Evolutionary conservation across 2,113 vertebrate genomes (phyloP).

Genomic region (Actenoides hombroni): DNA sequence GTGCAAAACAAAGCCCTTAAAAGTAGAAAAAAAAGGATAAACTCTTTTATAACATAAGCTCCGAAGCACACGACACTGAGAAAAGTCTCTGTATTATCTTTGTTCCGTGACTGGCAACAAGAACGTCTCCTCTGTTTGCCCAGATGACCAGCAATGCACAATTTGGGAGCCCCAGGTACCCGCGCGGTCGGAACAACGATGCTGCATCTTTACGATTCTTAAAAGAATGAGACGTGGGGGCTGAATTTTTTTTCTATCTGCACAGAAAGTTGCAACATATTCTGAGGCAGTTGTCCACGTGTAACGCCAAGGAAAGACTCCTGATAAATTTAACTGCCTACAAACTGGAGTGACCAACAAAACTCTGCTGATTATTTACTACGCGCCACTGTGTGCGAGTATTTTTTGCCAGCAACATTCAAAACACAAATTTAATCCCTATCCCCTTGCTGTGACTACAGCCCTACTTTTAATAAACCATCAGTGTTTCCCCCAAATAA

Average conservation of each 20-base stretch:
- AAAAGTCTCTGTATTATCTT: neutral
- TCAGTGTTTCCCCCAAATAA: neutral
- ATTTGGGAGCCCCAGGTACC: neutral
- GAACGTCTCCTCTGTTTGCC: neutral
- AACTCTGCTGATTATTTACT: neutral
- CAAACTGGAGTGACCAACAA: neutral
- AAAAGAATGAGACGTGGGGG: neutral
- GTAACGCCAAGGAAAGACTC: neutral
- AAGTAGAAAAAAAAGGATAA: constrained; percentile 46
- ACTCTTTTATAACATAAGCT: constrained; percentile 3
- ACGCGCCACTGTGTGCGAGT: accelerated
- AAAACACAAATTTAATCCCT: neutral
- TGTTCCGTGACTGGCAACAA: neutral
- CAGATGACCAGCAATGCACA: neutral
- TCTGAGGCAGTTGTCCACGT: neutral
- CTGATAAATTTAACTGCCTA: neutral
- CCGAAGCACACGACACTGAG: neutral
- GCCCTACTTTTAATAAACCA: neutral
- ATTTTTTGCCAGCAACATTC: neutral
- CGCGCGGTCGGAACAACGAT: neutral
- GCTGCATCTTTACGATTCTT: neutral
- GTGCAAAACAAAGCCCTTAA: constrained; percentile 53
- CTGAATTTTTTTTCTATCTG: neutral
- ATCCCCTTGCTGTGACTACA: neutral
- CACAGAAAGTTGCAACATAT: neutral